Conservation (phyloP, 2,888 invertebrate genomes). For the Lathronympha strigana region DNA sequence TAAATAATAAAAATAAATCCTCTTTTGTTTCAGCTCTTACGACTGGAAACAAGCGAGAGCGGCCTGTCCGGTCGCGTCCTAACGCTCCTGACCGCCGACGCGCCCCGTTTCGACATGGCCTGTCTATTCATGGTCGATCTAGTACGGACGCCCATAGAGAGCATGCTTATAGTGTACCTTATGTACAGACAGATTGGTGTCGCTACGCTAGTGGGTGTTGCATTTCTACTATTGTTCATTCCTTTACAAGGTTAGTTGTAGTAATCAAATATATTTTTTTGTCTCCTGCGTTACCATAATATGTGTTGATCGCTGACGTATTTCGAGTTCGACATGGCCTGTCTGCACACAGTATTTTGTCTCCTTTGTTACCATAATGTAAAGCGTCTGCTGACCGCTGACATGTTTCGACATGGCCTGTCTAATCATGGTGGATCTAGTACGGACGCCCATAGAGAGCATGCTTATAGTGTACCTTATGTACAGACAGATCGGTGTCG, state of each 20-base stretch:
- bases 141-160: conserved; percentile 92
- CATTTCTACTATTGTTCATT: conserved; percentile 84
- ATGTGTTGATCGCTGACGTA: conserved; percentile 96
- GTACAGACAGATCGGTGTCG: conserved; percentile 84
- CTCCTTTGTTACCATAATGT: too few relatives aligned
- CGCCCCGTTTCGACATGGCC: conserved; percentile 93
- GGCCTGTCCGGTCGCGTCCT: conserved; percentile 87
- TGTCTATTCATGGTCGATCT: conserved; percentile 92
- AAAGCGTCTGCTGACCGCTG: conserved; percentile 94
- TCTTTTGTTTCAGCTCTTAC: conserved; percentile 83
- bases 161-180: conserved; percentile 89
- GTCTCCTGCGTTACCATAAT: conserved; percentile 56
- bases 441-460: conserved; percentile 92
- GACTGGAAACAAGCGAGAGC: conserved; percentile 85
- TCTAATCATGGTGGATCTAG: conserved; percentile 91
- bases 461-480: conserved; percentile 90
- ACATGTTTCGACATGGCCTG: conserved; percentile 95
- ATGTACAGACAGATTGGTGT: conserved; percentile 86
- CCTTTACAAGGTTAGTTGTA: conserved; percentile 84
- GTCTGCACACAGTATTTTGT: conserved; percentile 91
- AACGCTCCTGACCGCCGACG: conserved; percentile 93
- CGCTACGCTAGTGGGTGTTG: conserved; percentile 84
- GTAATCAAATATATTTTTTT: not conserved
- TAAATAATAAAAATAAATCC: too few relatives aligned
- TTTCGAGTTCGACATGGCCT: conserved; percentile 92